These are phyloP conservation scores for Sycophila texana DNA, from an alignment of 2,888 invertebrate species.

Conservation along the genomic window DNA sequence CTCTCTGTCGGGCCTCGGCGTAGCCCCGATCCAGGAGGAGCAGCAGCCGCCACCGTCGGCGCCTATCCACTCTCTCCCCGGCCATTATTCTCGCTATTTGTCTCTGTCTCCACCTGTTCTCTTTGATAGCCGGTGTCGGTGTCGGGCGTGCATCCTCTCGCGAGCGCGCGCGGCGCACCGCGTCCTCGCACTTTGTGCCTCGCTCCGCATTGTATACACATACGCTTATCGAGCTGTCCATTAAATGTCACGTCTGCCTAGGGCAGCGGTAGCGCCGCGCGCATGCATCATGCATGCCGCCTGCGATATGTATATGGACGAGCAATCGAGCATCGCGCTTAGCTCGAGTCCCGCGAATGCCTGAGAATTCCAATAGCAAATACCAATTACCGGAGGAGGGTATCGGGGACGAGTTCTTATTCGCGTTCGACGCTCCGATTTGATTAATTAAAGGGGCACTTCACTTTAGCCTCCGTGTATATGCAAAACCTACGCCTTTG, in stretches of 20 bases:
- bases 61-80: neutral
- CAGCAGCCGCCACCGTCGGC: neutral
- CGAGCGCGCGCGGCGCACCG: neutral
- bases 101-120: slow-evolving; percentile 37
- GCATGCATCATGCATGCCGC: slow-evolving; percentile 52
- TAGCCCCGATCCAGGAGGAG: neutral
- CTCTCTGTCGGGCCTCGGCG: neutral
- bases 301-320: slow-evolving; percentile 33
- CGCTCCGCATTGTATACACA: slow-evolving; percentile 28
- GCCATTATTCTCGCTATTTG: slow-evolving; percentile 37
- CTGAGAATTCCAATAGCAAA: slow-evolving; percentile 51
- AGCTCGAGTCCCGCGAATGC: slow-evolving; percentile 14
- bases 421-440: slow-evolving; percentile 1
- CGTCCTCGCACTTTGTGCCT: slow-evolving; percentile 29
- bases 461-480: too few relatives aligned
- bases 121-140: slow-evolving; percentile 22
- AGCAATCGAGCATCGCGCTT: slow-evolving; percentile 43
- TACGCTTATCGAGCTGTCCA: slow-evolving; percentile 56
- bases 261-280: slow-evolving; percentile 22
- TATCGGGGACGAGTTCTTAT: neutral
- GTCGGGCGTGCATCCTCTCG: slow-evolving; percentile 11
- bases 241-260: slow-evolving; percentile 55
- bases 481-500: too few relatives aligned
- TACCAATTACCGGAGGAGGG: slow-evolving; percentile 42
- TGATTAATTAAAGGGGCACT: neutral